phyloP scores from a whole-genome alignment of 2,888 invertebrate genomes.

The Dynastes tityus region DNA sequence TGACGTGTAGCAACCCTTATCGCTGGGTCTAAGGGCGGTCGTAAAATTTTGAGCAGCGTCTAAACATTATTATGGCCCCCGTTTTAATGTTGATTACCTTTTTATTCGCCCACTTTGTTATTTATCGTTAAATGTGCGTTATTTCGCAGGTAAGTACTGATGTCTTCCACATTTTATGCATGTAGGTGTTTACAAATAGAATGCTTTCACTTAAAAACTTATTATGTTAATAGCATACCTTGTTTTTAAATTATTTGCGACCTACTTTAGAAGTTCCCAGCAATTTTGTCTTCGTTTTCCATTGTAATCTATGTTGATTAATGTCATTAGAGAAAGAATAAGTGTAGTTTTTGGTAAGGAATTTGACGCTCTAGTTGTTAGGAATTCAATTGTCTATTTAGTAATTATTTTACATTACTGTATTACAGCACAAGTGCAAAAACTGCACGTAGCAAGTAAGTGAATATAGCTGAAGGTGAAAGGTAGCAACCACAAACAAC shows the following conservation, averaged over 20 bases:
- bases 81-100: conserved; percentile 33
- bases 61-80: conserved; percentile 33
- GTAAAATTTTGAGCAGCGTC: conserved; percentile 35
- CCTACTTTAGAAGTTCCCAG: not conserved
- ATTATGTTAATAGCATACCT: not conserved
- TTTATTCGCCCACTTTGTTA: conserved; percentile 19
- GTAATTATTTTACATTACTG: too few species aligned
- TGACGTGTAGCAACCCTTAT: conserved; percentile 21
- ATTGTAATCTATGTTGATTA: too few species aligned
- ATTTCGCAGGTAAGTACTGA: not conserved
- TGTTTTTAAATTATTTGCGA: not conserved
- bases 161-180: not conserved
- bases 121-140: conserved; percentile 23
- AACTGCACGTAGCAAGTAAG: too few species aligned
- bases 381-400: too few species aligned
- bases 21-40: conserved; percentile 31
- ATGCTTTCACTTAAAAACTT: conserved; percentile 15
- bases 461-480: too few species aligned
- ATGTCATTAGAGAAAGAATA: too few species aligned
- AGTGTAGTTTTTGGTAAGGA: too few species aligned
- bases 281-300: not conserved
- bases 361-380: too few species aligned
- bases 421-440: too few species aligned
- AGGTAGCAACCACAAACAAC: too few species aligned
- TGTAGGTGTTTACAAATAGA: conserved; percentile 17